Conservation (phyloP, 2,113 vertebrate genomes). For the Melanostigma gelatinosum region DNA sequence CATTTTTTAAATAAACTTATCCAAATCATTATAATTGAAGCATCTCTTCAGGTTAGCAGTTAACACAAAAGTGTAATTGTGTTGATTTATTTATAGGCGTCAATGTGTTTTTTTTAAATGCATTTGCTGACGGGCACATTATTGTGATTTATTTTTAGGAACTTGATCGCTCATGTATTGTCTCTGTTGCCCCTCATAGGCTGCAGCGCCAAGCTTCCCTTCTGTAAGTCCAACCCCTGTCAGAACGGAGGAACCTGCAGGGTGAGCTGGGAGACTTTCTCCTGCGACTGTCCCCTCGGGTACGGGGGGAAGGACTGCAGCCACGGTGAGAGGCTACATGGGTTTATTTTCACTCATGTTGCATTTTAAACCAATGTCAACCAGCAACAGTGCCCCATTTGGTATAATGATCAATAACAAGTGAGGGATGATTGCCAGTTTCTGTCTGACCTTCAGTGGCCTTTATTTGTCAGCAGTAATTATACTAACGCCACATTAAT, state of each 20-base stretch:
- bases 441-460: background rate
- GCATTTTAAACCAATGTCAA: background rate
- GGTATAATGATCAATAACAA: background rate
- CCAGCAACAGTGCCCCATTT: background rate
- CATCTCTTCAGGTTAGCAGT: background rate
- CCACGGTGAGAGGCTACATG: slow-evolving; percentile 84
- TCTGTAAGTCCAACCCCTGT: slow-evolving; percentile 94
- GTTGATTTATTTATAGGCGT: background rate
- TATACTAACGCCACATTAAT: background rate
- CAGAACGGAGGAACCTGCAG: slow-evolving; percentile 93
- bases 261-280: slow-evolving; percentile 95
- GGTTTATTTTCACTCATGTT: background rate
- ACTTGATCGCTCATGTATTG: background rate
- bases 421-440: background rate
- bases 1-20: background rate
- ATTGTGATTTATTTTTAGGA: background rate
- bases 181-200: slow-evolving; percentile 76
- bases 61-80: background rate
- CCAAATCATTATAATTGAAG: background rate
- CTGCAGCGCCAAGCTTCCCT: slow-evolving; percentile 92
- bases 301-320: slow-evolving; percentile 97
- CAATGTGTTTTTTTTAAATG: background rate
- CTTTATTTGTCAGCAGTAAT: slow-evolving; percentile 17
- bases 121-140: background rate
- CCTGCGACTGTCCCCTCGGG: slow-evolving; percentile 93